phyloP scores from a whole-genome alignment of 1,140 invertebrate species.

The Ostrea edulis region DNA sequence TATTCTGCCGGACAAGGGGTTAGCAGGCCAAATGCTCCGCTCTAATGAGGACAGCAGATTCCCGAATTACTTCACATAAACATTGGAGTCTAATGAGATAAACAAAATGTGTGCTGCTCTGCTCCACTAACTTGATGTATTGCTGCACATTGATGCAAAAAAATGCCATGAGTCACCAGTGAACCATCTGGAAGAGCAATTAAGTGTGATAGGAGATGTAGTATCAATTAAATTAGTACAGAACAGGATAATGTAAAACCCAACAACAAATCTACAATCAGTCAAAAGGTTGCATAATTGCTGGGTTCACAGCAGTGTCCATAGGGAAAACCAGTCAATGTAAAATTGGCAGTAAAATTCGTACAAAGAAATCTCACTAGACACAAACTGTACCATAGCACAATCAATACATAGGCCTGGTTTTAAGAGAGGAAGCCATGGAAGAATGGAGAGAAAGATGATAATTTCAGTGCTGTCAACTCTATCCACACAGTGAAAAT shows the following conservation, averaged over 20 bases:
- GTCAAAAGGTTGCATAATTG: slow-evolving; percentile 23
- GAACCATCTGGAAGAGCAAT: slow-evolving; percentile 36
- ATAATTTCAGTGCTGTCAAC: slow-evolving; percentile 35
- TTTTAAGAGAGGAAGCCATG: not conserved
- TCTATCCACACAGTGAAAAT: not conserved
- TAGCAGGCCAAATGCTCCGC: not conserved
- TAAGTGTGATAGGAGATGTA: slow-evolving; percentile 28
- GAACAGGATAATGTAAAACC: not conserved
- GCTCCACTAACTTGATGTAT: slow-evolving; percentile 21
- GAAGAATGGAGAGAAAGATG: not conserved
- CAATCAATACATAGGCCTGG: slow-evolving; percentile 13
- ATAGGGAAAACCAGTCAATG: not conserved
- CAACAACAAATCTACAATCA: slow-evolving; percentile 28
- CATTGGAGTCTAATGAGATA: slow-evolving; percentile 9
- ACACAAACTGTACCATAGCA: not conserved
- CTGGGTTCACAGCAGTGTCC: not conserved
- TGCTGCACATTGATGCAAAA: slow-evolving; percentile 11
- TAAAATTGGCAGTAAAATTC: slow-evolving; percentile 37
- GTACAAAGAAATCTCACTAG: not conserved
- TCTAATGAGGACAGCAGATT: slow-evolving; percentile 8
- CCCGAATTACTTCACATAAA: slow-evolving; percentile 28
- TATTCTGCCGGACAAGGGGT: not conserved
- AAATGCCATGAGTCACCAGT: slow-evolving; percentile 11
- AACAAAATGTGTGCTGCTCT: slow-evolving; percentile 24
- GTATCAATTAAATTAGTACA: slow-evolving; percentile 31